Evolutionary conservation across 2,888 invertebrate species (phyloP), one percentile per base, ranked within the genome.

Genomic region (Melipona bicolor): DNA sequence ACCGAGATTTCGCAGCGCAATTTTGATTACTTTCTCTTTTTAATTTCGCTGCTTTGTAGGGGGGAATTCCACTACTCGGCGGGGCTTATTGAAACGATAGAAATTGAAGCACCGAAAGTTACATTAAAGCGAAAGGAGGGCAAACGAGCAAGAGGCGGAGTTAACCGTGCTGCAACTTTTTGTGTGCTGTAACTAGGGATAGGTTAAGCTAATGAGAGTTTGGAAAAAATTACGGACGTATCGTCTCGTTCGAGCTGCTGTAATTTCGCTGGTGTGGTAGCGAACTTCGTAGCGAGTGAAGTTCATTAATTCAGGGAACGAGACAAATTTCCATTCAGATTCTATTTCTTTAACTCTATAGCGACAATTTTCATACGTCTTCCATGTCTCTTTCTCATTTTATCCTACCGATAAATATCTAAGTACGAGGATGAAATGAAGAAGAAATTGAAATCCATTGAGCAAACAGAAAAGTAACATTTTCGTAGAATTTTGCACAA

Each of bases 91-190:
- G 50, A 52, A 64, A 50, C n/a, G 49, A 62, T 59, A 69, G 59
- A 50, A 76, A 49, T 32, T 17, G 21, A 11, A 59, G 19, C 19
- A 36, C 43, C 54, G 49, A 43, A 49, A 56, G 27, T 56, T 68
- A 68, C 56, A 56, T 76, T 69, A 27, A 27, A 43, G 3, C 43
- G 21, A 49, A 69, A 56, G 75, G 5, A 17, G 24, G 75, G 49
- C 24, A 24, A 59, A 59, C 3, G 21, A 36, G 43, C 24, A 17
- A 71, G 24, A 15, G 19, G n/a, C 13, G 24, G 71, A 71, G 13
- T 71, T 9, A 36, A 24, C 17, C n/a, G 56, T 6, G 1, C 3
- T 6, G 3, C 4, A 43, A 56, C 19, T 24, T 71, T 59, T 36
- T 5, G 24, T 3, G 19, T 13, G 56, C 13, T 56, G 24, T 17